Evolutionary conservation across 1,140 invertebrate species (phyloP), one percentile per base, ranked within the genome.

Genomic region (Druon quercuslanigerum): DNA sequence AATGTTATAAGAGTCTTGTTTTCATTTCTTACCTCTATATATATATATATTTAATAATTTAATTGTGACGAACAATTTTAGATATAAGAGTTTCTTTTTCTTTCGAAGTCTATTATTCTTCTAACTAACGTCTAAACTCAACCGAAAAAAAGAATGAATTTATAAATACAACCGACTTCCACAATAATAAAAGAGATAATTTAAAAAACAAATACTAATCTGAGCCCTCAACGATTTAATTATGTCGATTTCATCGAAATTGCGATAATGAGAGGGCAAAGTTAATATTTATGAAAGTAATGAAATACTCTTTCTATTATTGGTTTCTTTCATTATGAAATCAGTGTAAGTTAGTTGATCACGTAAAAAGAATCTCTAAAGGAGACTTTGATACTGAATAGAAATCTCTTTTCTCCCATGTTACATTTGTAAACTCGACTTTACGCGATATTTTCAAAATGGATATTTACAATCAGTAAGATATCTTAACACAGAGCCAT

Each of bases 1-100:
- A 87, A 84, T 79, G 73, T 83, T 84, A 85, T 84, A 83, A 78
- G 78, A 85, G 75, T 86, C 79, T 84, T 82, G 72, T 77, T 40
- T 83, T 85, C 71, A 74, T 81, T 76, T 72, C 33, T 6, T 66
- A 66, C 57, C 25, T 66, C 40, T 66, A 50, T 79, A 75, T 83
- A 5, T 33, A 33, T 33, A 33, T 33, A 33, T 33, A 33, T 33
- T n/a, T 78, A 54, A 80, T 76, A 74, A 74, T 79, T 60, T 51
- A 66, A 66, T 78, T 75, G 71, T 40, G 52, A 75, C 54, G 70
- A 46, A 52, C 72, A 74, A 80, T 80, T 60, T 40, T 52, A 51
- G 71, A 25, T 72, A 76, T 57, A 50, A 57, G 60, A 57, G n/a
- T 12, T 74, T 57, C 51, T 11, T 16, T 16, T 66, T 40, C 25